Base-by-base conservation (phyloP, 2,888 invertebrate genomes). In the Deilephila elpenor region DNA sequence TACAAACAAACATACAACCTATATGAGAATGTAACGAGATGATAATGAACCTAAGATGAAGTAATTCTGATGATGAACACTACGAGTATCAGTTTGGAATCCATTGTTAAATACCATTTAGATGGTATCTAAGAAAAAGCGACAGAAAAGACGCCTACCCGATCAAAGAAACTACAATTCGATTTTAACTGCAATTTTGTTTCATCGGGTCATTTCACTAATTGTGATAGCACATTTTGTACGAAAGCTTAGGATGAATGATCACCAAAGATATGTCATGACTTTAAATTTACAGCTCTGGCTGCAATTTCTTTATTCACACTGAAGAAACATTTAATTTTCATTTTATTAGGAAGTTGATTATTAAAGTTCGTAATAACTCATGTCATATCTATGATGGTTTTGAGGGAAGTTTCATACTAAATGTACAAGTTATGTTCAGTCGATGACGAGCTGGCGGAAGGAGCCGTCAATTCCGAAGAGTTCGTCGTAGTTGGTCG, bases 391-490 rank as follows among this genome's bases (percentile, higher is more conserved):
- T 51, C 17, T 64, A 67, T 72, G 59, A 74, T 34, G 73, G 60
- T 71, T n/a, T 20, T 20, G 32, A 70, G 51, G 53, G 60, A 67
- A 60, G 74, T 75, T 74, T 74, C 53, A 71, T 25, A 60, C 25
- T 59, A 32, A 59, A n/a, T 72, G 11, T 44, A 56, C n/a, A 6
- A 71, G 60, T 29, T 25, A 7, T 61, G 59, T 72, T 81, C 89
- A 98, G 94, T 98, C 98, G 84, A 98, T 98, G 82, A 96, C 96
- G 74, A 98, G 93, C 89, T 98, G 97, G 84, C 98, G 96, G 95
- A 98, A 98, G 70, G 98, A 97, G 60, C 98, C 98, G 83, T 98
- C 98, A 83, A 98, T 96, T n/a, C 98, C 98, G 84, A 98, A 98
- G 5, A 98, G 95, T 84, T 98, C 98, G 79, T 98, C 97, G 79